phyloP scores from a whole-genome alignment of 2,113 vertebrate species.

The Xerus inauris region DNA sequence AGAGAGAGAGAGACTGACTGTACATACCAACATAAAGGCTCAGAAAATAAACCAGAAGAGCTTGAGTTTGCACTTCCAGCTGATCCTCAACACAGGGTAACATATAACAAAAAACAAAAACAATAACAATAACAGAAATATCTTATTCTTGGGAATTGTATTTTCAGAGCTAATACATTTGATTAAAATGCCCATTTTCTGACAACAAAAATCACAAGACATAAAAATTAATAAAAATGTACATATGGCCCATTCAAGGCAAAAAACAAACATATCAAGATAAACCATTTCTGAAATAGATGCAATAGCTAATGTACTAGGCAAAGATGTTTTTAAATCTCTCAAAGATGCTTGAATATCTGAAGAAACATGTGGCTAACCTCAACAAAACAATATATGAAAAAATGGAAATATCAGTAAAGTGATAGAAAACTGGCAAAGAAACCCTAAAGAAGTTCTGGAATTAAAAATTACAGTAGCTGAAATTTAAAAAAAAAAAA shows the following conservation, averaged over 20 bases:
- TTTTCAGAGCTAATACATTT: not conserved
- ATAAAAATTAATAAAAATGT: not conserved
- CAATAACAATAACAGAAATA: not conserved
- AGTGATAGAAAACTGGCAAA: not conserved
- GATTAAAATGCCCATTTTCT: not conserved
- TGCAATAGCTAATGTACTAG: not conserved
- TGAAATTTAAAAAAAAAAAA: not conserved
- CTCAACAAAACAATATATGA: not conserved
- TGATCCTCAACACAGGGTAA: not conserved
- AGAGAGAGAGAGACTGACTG: not conserved
- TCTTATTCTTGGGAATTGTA: not conserved
- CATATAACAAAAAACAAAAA: not conserved
- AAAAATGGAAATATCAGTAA: not conserved
- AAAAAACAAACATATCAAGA: not conserved
- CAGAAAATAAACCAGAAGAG: not conserved
- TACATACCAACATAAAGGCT: not conserved
- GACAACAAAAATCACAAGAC: too few relatives aligned
- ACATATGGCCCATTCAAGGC: not conserved
- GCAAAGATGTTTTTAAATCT: not conserved
- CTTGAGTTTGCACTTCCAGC: not conserved
- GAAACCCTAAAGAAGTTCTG: not conserved
- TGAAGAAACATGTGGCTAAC: not conserved
- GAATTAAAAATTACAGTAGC: not conserved
- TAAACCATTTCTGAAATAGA: not conserved
- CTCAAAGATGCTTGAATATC: not conserved